Percentiles rank a stretch among this genome's conserved stretches.
Evolutionary conservation across 1,140 invertebrate species (phyloP).

Genomic region (Akabosia matsudoensis): DNA sequence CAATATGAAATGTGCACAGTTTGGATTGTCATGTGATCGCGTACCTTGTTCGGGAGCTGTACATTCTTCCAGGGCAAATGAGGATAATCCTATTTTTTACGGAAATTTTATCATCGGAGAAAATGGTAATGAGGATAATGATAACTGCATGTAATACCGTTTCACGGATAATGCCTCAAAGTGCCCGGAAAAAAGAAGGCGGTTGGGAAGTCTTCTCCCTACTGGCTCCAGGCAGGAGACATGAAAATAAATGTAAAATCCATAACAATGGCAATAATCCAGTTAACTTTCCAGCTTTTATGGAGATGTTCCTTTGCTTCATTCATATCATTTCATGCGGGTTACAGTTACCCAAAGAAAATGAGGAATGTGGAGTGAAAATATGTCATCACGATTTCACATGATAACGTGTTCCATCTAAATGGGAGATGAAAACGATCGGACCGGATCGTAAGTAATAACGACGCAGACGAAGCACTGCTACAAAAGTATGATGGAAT

Average conservation of each 20-base stretch:
- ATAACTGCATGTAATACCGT: not conserved
- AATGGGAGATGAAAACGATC: not conserved
- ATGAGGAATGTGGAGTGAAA: not conserved
- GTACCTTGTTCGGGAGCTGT: too few relatives aligned
- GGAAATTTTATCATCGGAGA: too few relatives aligned
- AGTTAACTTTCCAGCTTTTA: too few relatives aligned
- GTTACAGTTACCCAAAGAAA: too few relatives aligned
- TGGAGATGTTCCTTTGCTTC: too few relatives aligned
- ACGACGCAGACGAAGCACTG: not conserved
- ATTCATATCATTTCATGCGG: too few relatives aligned
- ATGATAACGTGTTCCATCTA: not conserved
- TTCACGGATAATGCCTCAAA: not conserved
- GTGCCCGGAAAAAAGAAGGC: not conserved
- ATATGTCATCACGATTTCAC: not conserved
- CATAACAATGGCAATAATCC: too few relatives aligned
- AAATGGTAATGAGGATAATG: not conserved
- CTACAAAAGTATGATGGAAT: not conserved
- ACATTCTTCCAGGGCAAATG: too few relatives aligned
- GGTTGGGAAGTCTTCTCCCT: not conserved
- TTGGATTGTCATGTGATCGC: too few relatives aligned
- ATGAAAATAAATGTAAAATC: too few relatives aligned
- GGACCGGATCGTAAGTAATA: not conserved
- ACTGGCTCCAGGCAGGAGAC: too few relatives aligned
- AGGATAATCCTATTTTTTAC: not conserved
- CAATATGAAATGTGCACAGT: too few relatives aligned